Evolutionary conservation across 2,113 vertebrate species (phyloP).

Genomic region (Podiceps cristatus): DNA sequence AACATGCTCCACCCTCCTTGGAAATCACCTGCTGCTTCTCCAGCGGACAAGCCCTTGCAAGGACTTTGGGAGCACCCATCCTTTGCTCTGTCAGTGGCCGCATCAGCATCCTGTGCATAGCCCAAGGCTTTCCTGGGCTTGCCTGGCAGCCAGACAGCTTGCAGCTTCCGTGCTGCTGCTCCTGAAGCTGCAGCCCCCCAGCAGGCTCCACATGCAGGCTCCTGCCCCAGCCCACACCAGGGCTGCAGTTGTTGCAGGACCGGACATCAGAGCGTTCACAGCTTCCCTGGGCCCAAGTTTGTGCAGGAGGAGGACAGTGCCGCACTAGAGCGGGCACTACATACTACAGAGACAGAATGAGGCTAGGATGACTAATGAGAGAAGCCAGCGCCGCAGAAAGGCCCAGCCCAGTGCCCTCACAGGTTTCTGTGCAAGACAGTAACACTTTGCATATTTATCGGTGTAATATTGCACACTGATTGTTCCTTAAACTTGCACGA

Average conservation of each 20-base stretch:
- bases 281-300: neutral
- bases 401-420: slow-evolving; percentile 15
- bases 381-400: neutral
- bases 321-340: neutral
- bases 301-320: neutral
- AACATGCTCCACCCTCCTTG: neutral
- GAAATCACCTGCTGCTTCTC: neutral
- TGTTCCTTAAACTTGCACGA: neutral
- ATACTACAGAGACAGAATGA: slow-evolving; percentile 46
- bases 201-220: neutral
- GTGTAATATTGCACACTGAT: neutral
- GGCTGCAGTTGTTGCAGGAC: neutral
- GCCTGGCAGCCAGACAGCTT: neutral
- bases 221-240: neutral
- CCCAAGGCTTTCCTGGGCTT: neutral
- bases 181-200: neutral
- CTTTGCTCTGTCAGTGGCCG: neutral
- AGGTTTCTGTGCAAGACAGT: neutral
- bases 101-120: neutral
- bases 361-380: slow-evolving; percentile 68
- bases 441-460: neutral
- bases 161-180: neutral
- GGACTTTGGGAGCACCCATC: neutral
- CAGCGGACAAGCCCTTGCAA: neutral
- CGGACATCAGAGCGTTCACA: neutral